Evolutionary conservation across 37 sponge, comb jelly and placozoan genomes (phyloP).

Genomic region (Chondrilla cf. caribensis): DNA sequence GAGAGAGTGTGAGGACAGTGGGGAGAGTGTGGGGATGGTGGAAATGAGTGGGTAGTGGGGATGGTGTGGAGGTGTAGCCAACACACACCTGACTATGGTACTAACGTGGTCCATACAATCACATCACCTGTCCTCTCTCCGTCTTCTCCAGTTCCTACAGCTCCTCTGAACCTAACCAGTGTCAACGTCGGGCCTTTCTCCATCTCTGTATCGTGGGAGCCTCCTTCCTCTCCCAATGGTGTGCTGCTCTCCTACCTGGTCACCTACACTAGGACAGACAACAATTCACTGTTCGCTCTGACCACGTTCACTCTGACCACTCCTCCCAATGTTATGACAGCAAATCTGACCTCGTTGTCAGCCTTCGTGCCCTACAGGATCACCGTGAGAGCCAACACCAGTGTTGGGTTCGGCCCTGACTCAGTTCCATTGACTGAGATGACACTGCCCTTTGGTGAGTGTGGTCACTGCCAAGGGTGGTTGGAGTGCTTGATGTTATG

Average conservation of each 20-base stretch:
- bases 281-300: background rate
- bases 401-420: constrained; percentile 27
- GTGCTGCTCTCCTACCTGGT: background rate
- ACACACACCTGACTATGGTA: no score
- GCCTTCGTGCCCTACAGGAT: background rate
- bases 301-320: no score
- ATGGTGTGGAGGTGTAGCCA: background rate
- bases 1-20: background rate
- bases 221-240: constrained; percentile 7
- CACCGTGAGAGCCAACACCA: background rate
- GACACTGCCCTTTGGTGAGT: background rate
- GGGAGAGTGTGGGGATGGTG: background rate
- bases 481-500: no score
- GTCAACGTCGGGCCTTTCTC: background rate
- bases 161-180: background rate
- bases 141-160: background rate
- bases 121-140: no score
- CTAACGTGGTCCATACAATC: no score
- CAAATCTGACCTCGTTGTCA: background rate
- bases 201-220: background rate
- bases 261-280: background rate
- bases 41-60: background rate
- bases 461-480: no score
- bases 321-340: background rate
- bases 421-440: constrained; percentile 25